Evolutionary conservation across 2,797 vertebrate species (phyloP).

Genomic region (Chelonia mydas): DNA sequence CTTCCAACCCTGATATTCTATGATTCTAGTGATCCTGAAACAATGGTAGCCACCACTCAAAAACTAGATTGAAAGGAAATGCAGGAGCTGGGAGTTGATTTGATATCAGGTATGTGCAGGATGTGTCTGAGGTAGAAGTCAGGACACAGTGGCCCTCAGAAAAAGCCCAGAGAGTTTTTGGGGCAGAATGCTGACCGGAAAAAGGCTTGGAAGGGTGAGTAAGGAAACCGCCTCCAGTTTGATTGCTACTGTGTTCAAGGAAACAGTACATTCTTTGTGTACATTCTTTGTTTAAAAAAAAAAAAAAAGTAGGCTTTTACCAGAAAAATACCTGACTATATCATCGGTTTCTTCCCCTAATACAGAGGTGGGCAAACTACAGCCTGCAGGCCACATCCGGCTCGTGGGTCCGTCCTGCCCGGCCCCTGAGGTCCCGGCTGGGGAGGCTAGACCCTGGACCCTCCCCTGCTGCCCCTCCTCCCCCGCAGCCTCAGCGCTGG

Average conservation of each 20-base stretch:
- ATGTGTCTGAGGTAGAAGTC: conserved; percentile 6
- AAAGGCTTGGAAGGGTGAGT: conserved; percentile 45
- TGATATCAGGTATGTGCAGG: background rate
- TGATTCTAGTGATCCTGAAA: background rate
- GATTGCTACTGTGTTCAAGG: background rate
- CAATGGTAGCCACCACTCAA: background rate
- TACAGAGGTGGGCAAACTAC: background rate
- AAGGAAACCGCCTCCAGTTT: conserved; percentile 38
- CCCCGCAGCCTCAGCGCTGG: too few relatives aligned
- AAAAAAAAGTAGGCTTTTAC: conserved; percentile 20
- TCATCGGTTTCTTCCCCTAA: background rate
- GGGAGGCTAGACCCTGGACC: too few relatives aligned
- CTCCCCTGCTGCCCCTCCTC: too few relatives aligned
- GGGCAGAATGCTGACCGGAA: conserved; percentile 34
- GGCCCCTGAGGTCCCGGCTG: too few relatives aligned
- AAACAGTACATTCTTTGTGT: conserved; percentile 33
- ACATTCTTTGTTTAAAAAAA: background rate
- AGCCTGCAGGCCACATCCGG: too few relatives aligned
- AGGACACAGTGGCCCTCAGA: background rate
- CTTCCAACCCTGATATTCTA: too few relatives aligned
- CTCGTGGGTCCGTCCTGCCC: too few relatives aligned
- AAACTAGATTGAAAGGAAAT: conserved; percentile 35
- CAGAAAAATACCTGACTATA: conserved; percentile 21
- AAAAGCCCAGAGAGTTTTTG: background rate
- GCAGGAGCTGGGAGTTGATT: conserved; percentile 6